phyloP scores from a whole-genome alignment of 2,113 vertebrate species.

The Puma concolor region DNA sequence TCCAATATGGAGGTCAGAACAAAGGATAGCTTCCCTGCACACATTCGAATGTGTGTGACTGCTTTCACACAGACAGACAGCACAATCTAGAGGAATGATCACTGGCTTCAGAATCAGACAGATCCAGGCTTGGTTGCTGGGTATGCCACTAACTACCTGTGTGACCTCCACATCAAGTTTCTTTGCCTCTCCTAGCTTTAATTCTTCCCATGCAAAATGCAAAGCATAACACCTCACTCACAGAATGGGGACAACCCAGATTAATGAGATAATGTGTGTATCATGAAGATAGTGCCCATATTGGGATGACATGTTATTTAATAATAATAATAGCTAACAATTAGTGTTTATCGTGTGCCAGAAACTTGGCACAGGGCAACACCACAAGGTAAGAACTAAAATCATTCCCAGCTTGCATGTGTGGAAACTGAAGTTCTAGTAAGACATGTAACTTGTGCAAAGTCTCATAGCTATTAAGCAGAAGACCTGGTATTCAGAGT shows the following conservation, averaged over 20 bases:
- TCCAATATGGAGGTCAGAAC: background rate
- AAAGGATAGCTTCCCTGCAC: background rate
- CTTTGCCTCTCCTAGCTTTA: background rate
- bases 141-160: background rate
- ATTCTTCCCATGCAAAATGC: background rate
- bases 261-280: background rate
- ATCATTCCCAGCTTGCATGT: background rate
- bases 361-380: background rate
- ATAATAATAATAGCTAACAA: background rate
- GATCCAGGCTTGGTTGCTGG: background rate
- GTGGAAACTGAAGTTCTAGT: background rate
- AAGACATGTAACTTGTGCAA: background rate
- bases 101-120: background rate
- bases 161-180: background rate
- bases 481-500: background rate
- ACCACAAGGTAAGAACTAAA: rapidly evolving
- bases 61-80: background rate
- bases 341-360: background rate
- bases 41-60: background rate
- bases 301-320: background rate
- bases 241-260: background rate
- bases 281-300: background rate
- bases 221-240: background rate
- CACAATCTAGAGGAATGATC: background rate
- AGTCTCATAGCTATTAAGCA: background rate